phyloP scores from a whole-genome alignment of 92 coral and sea anemone species.

The Epizoanthus ramosus region DNA sequence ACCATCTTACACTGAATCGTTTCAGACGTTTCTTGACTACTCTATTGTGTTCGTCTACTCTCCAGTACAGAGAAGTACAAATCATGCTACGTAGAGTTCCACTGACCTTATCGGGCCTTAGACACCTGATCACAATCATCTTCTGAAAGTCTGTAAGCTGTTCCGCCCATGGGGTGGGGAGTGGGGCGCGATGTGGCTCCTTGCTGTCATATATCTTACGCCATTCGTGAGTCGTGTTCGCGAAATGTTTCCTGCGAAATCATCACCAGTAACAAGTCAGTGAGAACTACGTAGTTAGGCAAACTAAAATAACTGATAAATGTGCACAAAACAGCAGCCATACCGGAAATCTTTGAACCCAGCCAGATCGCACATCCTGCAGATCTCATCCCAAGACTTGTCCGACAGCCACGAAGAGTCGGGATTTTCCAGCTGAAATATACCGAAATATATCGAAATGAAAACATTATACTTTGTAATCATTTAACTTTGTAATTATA shows the following conservation, averaged over 20 bases:
- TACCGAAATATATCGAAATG: not conserved
- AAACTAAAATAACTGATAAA: too few relatives aligned
- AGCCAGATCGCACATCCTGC: conserved; percentile 95
- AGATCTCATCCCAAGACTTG: conserved; percentile 98
- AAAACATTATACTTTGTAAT: too few relatives aligned
- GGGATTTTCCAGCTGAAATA: conserved; percentile 83
- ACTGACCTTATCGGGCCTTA: conserved; percentile 96
- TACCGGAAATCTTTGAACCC: conserved; percentile 97
- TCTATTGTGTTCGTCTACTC: not conserved
- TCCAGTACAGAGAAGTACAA: not conserved
- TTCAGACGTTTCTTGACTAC: not conserved
- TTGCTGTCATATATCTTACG: conserved; percentile 98
- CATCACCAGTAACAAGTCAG: not conserved
- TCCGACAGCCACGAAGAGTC: conserved; percentile 99
- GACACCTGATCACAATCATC: conserved; percentile 95
- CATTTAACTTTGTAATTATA: too few relatives aligned
- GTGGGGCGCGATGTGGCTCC: conserved; percentile 95
- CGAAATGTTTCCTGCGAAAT: conserved; percentile 78
- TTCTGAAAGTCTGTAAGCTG: conserved; percentile 97
- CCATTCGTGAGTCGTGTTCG: conserved; percentile 88
- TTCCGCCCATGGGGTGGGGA: conserved; percentile 95
- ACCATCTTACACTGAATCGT: not conserved
- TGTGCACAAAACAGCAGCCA: not conserved
- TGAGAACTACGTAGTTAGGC: too few relatives aligned
- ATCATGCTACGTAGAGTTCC: not conserved